Evolutionary conservation across 2,113 vertebrate genomes (phyloP).

Genomic region (Zootoca vivipara): DNA sequence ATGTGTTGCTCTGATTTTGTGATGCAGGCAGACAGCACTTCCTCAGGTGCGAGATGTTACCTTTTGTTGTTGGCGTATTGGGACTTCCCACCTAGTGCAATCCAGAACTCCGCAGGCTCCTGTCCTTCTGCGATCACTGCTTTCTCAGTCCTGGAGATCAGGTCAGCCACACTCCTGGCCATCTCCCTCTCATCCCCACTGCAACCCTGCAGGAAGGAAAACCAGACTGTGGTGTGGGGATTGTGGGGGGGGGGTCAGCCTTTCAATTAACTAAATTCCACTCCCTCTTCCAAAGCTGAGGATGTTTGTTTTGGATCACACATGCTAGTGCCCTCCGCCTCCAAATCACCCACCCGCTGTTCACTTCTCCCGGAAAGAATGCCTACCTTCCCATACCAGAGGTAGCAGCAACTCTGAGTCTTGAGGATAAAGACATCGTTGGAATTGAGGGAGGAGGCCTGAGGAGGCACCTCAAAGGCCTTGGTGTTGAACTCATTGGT

Average conservation of each 20-base stretch:
- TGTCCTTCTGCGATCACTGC: conserved; percentile 86
- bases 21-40: no score
- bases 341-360: no score
- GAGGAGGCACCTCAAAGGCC: conserved; percentile 79
- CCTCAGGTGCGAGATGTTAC: conserved; percentile 56
- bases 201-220: conserved; percentile 78
- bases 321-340: not conserved
- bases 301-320: not conserved
- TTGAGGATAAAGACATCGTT: conserved; percentile 89
- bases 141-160: conserved; percentile 84
- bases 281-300: not conserved
- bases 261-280: not conserved
- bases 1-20: no score
- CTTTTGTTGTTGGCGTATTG: conserved; percentile 85
- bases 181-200: conserved; percentile 88
- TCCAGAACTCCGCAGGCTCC: conserved; percentile 87
- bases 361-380: not conserved
- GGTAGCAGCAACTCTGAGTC: conserved; percentile 81
- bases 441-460: conserved; percentile 83
- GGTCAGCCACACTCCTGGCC: conserved; percentile 82
- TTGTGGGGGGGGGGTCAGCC: not conserved
- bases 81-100: conserved; percentile 84
- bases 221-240: not conserved
- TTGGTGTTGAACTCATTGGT: conserved; percentile 83
- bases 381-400: conserved; percentile 90